Base-by-base conservation (phyloP, 2,888 invertebrate genomes). In the Gymnosoma rotundatum region DNA sequence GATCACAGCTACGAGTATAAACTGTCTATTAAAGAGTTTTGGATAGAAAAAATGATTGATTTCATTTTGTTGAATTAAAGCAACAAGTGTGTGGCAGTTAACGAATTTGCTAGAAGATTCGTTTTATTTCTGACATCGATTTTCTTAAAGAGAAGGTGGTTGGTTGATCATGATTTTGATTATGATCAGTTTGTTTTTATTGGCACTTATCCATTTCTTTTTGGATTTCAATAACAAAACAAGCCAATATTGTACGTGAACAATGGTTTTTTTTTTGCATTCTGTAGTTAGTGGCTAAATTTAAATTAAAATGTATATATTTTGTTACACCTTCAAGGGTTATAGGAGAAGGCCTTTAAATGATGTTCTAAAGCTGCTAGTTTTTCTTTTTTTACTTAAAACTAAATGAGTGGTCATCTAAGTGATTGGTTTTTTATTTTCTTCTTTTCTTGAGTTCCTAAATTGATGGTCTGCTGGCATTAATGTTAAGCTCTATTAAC, bases 401-500 rank as follows among this genome's bases (percentile, higher is more conserved):
- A 58, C 64, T 21, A 60, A n/a, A 12, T 63, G 64, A 66, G 32
- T 78, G 64, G 58, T 38, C 45, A 48, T 25, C 18, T 54, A 52
- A 42, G 42, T 42, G 42, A 12, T 42, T 42, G 12, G 42, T 21
- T 52, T 58, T 42, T 45, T 54, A 0, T 9, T 32, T 64, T 25
- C 18, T 38, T 25, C 0, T 32, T 32, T 32, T 32, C 8, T 32
- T 32, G 32, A 56, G 42, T 18, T 4, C 3, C 36, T 52, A 74
- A 70, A 78, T 69, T 82, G 61, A 67, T 67, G 69, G 36, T 54
- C 66, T 70, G 25, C 6, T 38, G 36, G 36, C 42, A 76, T 83
- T 83, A 83, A 73, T 86, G 85, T 72, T 82, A 85, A 90, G 89
- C 91, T 90, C 89, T 90, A 91, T 91, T 91, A 91, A 89, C 89